These are phyloP conservation scores for Malurus splendens DNA, from an alignment of 2,797 vertebrate species.

Conservation along the genomic window DNA sequence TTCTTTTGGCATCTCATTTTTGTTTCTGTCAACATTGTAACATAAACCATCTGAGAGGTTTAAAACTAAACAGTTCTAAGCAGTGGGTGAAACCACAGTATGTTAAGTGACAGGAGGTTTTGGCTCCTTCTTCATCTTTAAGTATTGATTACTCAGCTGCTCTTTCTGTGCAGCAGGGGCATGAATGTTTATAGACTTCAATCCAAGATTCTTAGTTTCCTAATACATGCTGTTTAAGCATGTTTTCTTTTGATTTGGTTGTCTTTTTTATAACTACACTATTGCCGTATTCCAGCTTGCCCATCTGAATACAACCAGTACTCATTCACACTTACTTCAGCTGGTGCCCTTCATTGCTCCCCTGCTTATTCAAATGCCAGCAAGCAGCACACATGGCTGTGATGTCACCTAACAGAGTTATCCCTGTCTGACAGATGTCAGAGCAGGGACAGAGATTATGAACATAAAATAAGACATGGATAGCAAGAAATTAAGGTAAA, in stretches of 20 bases:
- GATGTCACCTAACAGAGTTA: background rate
- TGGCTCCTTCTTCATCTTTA: slow-evolving; percentile 1
- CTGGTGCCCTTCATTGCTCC: background rate
- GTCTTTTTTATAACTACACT: background rate
- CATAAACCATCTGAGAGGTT: background rate
- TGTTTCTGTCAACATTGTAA: slow-evolving; percentile 18
- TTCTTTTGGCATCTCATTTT: background rate
- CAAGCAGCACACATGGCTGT: accelerated
- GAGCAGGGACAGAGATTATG: background rate
- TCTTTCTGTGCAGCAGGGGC: background rate
- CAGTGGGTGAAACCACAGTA: slow-evolving; percentile 20
- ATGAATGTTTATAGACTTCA: background rate
- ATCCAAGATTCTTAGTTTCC: background rate
- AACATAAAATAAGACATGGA: background rate
- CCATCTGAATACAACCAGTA: background rate
- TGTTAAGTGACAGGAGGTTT: slow-evolving; percentile 15
- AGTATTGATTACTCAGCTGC: slow-evolving; percentile 9
- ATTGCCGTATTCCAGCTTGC: background rate
- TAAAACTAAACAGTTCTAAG: background rate
- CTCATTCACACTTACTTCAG: background rate
- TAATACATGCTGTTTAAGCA: background rate
- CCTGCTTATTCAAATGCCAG: background rate
- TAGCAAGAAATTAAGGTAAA: background rate
- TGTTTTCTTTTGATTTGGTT: background rate
- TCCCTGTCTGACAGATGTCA: background rate